Conservation (phyloP, 2,888 invertebrate species). For the Drosophila meridiana region DNA sequence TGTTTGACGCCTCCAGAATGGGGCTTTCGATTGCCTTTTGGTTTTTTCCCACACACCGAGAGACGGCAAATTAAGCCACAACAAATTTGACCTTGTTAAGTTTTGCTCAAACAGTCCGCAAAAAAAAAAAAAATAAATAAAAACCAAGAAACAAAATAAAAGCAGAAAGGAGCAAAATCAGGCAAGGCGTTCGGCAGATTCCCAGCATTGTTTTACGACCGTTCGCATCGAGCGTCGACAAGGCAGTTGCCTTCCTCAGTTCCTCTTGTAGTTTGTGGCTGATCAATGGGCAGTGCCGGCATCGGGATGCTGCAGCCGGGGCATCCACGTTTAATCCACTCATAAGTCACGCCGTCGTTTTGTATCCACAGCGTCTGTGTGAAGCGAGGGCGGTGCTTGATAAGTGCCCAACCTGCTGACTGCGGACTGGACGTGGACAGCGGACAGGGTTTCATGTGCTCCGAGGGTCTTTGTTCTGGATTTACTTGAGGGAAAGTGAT, state of each 20-base stretch:
- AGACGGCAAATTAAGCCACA: slow-evolving; percentile 59
- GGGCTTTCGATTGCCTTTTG: slow-evolving; percentile 5
- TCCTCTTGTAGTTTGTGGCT: slow-evolving; percentile 14
- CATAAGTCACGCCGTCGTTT: slow-evolving; percentile 71
- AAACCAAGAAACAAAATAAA: slow-evolving; percentile 10
- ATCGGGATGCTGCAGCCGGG: slow-evolving; percentile 31
- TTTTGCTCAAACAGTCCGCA: slow-evolving; percentile 44
- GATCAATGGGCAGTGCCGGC: slow-evolving; percentile 49
- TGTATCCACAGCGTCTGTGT: slow-evolving; percentile 29
- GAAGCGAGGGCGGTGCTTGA: slow-evolving; percentile 16
- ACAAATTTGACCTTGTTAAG: slow-evolving; percentile 77
- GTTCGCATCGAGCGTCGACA: slow-evolving; percentile 56
- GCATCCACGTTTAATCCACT: slow-evolving; percentile 59
- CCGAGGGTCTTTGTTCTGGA: too few relatives aligned
- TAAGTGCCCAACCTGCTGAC: slow-evolving; percentile 2
- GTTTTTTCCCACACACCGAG: slow-evolving; percentile 69
- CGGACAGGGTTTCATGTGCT: not conserved
- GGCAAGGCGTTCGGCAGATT: slow-evolving; percentile 43
- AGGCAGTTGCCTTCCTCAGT: slow-evolving; percentile 56
- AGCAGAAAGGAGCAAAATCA: not conserved
- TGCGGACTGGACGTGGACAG: too few relatives aligned
- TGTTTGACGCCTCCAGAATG: slow-evolving; percentile 47
- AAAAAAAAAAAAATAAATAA: slow-evolving; percentile 24
- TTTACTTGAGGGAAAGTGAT: not conserved
- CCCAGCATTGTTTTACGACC: slow-evolving; percentile 55